Base-by-base conservation (phyloP, 1,140 invertebrate species). In the Littorina saxatilis region DNA sequence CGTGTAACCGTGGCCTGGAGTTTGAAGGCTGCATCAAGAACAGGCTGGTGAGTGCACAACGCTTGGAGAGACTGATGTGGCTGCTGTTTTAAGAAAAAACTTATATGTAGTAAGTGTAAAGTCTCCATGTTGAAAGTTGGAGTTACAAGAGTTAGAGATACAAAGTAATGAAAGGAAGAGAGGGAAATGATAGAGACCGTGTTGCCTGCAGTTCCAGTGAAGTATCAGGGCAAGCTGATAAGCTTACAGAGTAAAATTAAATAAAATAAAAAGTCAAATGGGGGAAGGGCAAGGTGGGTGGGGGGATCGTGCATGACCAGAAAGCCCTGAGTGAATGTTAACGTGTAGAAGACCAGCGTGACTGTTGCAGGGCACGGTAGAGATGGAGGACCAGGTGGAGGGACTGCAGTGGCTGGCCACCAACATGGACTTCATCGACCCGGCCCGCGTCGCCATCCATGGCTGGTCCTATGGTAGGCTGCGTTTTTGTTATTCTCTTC, bases 401-500 rank as follows among this genome's bases (percentile, higher is more conserved):
- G 97, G 99, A 0, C 91, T 99, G 52, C 94, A 96, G 82, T 96
- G 95, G 94, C 92, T 99, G n/a, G 95, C 97, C 0, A 95, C 96
- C 86, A 95, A 95, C 39, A 85, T 96, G 15, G 95, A 95, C 52
- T 99, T 95, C 87, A 97, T 99, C 82, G 98, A 99, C 92, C 95
- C 98, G 93, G 94, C 95, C 84, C 94, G 98, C 79, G 95, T 99
- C 1, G 98, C 97, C 7, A 97, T 99, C 86, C 97, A 98, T 91
- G 99, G 99, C 9, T 99, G 98, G 98, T 99, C 98, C 68, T 99
- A 99, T 91, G 99, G 98, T 94, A 96, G 78, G 85, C 86, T 63
- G 37, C 20, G 29, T 27, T 27, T 47, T 61, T 11, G 15, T 37
- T 55, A 58, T 55, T 55, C 23, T 58, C 17, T 17, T 72, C n/a